phyloP scores from a whole-genome alignment of 1,140 invertebrate species.

The Epicauta chinensis region DNA sequence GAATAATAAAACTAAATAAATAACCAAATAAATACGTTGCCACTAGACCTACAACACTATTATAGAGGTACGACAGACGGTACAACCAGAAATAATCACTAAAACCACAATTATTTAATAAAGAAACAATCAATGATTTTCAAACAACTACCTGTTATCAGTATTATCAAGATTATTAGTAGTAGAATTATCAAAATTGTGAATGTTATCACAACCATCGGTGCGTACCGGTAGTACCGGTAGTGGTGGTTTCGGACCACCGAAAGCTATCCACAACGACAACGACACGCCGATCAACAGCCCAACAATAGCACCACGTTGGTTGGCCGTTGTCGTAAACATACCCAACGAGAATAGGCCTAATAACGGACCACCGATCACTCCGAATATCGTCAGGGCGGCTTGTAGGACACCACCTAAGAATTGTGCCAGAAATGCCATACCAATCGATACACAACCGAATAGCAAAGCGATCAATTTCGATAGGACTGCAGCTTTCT shows the following conservation, averaged over 20 bases:
- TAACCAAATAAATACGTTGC: conserved; percentile 61
- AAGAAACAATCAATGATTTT: conserved; percentile 21
- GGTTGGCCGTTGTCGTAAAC: conserved; percentile 56
- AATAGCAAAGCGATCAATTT: conserved; percentile 61
- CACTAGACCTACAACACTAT: conserved; percentile 62
- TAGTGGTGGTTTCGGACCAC: conserved; percentile 61
- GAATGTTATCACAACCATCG: conserved; percentile 47
- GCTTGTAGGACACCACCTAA: conserved; percentile 68
- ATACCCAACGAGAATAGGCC: conserved; percentile 77
- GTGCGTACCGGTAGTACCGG: conserved; percentile 52
- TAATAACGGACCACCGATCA: conserved; percentile 72
- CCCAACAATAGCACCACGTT: conserved; percentile 63
- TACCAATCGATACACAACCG: conserved; percentile 60
- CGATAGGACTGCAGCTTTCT: conserved; percentile 42
- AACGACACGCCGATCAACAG: conserved; percentile 59
- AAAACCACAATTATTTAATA: conserved; percentile 25
- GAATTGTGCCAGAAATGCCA: conserved; percentile 68
- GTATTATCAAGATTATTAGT: background rate
- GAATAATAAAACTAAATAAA: conserved; percentile 48
- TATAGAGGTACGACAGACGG: conserved; percentile 85
- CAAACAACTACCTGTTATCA: conserved; percentile 20
- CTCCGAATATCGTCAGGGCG: conserved; percentile 70
- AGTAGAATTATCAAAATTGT: conserved; percentile 7
- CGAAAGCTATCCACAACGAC: conserved; percentile 82
- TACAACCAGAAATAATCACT: conserved; percentile 62